Percentiles rank a stretch among this genome's conserved stretches.
These are phyloP conservation scores for Leptopilina drosophilae DNA, from an alignment of 2,888 invertebrate genomes.

Conservation along the genomic window DNA sequence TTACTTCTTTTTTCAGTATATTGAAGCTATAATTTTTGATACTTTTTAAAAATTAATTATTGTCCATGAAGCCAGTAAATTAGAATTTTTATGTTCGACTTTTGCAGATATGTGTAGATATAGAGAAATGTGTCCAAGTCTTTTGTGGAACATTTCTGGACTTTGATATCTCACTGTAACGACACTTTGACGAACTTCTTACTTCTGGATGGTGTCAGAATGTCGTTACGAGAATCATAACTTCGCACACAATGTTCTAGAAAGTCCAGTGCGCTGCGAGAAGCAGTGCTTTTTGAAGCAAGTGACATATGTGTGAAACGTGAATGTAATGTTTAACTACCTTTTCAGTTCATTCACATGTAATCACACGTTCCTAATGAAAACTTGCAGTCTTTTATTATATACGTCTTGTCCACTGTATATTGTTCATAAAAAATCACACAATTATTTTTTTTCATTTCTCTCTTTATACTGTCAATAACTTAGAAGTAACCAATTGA, in stretches of 20 bases:
- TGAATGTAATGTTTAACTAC: conserved; percentile 42
- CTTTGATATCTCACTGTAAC: conserved; percentile 51
- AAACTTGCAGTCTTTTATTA: conserved; percentile 1
- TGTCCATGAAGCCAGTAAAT: no score
- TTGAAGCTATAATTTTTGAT: no score
- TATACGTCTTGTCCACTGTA: neutral
- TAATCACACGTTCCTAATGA: conserved; percentile 23
- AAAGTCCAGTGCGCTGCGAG: conserved; percentile 45
- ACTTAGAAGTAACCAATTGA: no score
- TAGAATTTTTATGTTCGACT: no score
- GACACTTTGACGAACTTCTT: conserved; percentile 54
- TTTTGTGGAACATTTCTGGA: conserved; percentile 13
- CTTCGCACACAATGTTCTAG: conserved; percentile 43
- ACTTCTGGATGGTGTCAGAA: conserved; percentile 37
- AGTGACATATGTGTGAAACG: conserved; percentile 49
- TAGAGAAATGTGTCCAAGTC: neutral
- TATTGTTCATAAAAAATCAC: neutral
- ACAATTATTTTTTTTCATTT: neutral
- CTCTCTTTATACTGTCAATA: no score
- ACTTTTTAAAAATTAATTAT: no score
- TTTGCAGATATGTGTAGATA: no score
- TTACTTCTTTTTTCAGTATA: no score
- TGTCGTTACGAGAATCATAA: conserved; percentile 50
- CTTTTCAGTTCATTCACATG: conserved; percentile 33
- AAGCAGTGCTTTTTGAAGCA: conserved; percentile 49